A percentile compares a stretch with the other conserved stretches of the same genome.
Evolutionary conservation across 2,113 vertebrate species (phyloP).

Genomic region (Acanthisitta chloris): DNA sequence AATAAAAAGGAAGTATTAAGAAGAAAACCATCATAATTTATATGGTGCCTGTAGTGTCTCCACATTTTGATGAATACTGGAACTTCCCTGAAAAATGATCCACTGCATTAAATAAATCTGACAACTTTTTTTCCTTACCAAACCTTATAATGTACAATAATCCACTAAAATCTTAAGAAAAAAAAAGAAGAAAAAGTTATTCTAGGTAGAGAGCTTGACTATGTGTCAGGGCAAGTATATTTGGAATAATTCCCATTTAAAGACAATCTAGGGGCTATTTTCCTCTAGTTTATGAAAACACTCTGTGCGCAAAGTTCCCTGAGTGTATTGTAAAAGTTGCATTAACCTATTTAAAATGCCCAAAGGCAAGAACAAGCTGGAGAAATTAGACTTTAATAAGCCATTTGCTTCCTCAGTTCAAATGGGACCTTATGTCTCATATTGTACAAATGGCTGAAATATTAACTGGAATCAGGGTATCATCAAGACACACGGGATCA

Average conservation of each 20-base stretch:
- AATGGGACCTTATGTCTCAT: slow-evolving; percentile 42
- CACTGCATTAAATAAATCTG: slow-evolving; percentile 41
- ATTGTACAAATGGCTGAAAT: slow-evolving; percentile 24
- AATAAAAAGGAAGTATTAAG: slow-evolving; percentile 59
- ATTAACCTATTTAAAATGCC: slow-evolving; percentile 67
- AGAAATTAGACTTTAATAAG: slow-evolving; percentile 65
- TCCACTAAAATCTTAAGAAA: background rate
- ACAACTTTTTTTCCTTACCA: background rate
- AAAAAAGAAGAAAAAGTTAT: background rate
- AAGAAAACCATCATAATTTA: slow-evolving; percentile 54
- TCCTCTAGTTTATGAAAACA: slow-evolving; percentile 36
- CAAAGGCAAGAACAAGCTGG: slow-evolving; percentile 56
- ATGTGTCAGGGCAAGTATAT: background rate
- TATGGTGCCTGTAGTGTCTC: slow-evolving; percentile 25
- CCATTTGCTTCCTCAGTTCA: slow-evolving; percentile 54
- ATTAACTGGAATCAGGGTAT: background rate
- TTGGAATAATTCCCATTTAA: slow-evolving; percentile 18
- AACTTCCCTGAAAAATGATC: slow-evolving; percentile 41
- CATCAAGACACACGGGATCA: slow-evolving; percentile 24
- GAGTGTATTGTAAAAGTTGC: slow-evolving; percentile 51
- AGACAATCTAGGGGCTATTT: slow-evolving; percentile 46
- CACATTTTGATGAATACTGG: slow-evolving; percentile 39
- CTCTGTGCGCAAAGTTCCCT: slow-evolving; percentile 44
- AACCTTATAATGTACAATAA: slow-evolving; percentile 2
- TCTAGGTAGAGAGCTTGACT: background rate